Evolutionary conservation across 2,113 vertebrate genomes (phyloP).

Genomic region (Pogonocichla stellata): DNA sequence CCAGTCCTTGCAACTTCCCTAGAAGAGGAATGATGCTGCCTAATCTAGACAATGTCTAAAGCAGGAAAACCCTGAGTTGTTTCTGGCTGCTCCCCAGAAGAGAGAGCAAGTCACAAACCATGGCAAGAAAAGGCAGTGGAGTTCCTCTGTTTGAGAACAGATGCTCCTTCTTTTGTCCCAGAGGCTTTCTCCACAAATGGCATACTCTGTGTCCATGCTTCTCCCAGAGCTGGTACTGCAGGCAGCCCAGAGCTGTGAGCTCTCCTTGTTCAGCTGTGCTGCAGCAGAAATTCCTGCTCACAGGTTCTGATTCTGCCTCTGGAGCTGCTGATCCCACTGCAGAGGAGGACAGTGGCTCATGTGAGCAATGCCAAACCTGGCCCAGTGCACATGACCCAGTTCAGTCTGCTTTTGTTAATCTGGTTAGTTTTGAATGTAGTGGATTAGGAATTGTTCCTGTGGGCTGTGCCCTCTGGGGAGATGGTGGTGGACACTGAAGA

Average conservation of each 20-base stretch:
- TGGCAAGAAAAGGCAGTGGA: neutral
- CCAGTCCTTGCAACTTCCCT: neutral
- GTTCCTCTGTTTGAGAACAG: neutral
- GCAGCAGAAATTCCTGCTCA: neutral
- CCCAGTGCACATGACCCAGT: neutral
- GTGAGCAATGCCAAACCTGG: neutral
- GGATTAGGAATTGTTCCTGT: neutral
- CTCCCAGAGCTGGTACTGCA: neutral
- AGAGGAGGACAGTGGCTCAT: neutral
- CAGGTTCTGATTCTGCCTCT: neutral
- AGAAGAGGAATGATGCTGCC: neutral
- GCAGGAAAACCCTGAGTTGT: neutral
- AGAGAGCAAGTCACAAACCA: neutral
- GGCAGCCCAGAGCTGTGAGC: neutral
- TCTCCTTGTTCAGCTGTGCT: neutral
- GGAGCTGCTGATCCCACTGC: neutral
- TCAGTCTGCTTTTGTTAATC: neutral
- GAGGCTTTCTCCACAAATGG: neutral
- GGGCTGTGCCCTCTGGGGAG: neutral
- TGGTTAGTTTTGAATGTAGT: neutral
- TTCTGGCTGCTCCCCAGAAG: neutral
- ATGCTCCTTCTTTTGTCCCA: neutral
- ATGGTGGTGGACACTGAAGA: neutral
- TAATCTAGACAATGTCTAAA: neutral
- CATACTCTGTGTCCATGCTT: fast-evolving